Evolutionary conservation across 2,797 vertebrate genomes (phyloP), one percentile per base, ranked within the genome.

Genomic region (Carapus acus): DNA sequence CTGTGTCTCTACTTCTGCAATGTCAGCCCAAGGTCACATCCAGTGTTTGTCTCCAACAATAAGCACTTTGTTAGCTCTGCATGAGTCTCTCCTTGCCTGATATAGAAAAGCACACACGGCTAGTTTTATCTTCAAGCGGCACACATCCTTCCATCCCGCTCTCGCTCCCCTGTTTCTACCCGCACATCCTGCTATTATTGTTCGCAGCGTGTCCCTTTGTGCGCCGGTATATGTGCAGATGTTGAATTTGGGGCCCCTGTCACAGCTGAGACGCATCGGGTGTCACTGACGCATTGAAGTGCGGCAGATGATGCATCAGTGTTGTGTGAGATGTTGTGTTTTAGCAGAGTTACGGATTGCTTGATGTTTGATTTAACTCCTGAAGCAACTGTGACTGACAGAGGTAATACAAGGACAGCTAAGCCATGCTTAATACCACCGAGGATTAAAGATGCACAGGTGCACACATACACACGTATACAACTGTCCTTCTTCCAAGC

Each of bases 281-380:
- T 54, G 60, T 67, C 62, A 59, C 36, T 62, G 37, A 69, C 61
- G 57, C 54, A 60, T 62, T 43, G 63, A 56, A 6, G 39, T 54
- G 22, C 65, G 34, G 38, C 77, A 58, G 82, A 82, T 85, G 71
- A 81, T 78, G 65, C 59, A 75, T 76, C 16, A 15, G n/a, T n/a
- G n/a, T n/a, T n/a, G n/a, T n/a, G n/a, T n/a, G n/a, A n/a, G n/a
- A n/a, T n/a, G n/a, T n/a, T 62, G 57, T 73, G 4, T 48, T 74
- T 71, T 62, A 18, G 63, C 51, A 41, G 53, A 63, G 43, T 71
- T 69, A 74, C 64, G 59, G 38, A 5, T 71, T 61, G 54, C 71
- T 77, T 49, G 63, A 69, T 55, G 44, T 65, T 9, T 36, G 29
- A 33, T 24, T 78, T 58, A 78, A 78, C 56, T 55, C 20, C 74